Conservation (phyloP, 2,113 vertebrate species). For the Osmerus mordax region DNA sequence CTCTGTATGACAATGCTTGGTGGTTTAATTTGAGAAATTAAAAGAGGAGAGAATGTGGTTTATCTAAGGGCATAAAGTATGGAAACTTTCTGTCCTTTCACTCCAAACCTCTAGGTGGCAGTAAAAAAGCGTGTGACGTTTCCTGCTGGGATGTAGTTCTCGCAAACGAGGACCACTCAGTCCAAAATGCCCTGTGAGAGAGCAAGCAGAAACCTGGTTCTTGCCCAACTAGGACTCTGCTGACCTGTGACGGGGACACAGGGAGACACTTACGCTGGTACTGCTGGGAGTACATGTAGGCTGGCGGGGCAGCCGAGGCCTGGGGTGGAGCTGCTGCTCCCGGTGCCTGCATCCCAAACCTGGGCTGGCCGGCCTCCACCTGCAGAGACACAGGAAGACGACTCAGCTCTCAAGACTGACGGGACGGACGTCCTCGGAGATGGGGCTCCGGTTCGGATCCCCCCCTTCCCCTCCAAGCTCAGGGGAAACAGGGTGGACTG, state of each 20-base stretch:
- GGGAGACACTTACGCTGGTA: conserved; percentile 84
- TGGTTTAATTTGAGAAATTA: not conserved
- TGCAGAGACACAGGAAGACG: conserved; percentile 43
- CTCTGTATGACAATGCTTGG: conserved; percentile 28
- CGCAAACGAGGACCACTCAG: not conserved
- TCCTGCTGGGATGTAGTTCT: not conserved
- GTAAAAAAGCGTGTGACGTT: not conserved
- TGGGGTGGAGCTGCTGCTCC: conserved; percentile 54
- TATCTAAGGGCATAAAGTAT: not conserved
- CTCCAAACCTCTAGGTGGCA: not conserved
- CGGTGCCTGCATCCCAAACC: conserved; percentile 75
- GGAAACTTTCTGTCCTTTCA: not conserved
- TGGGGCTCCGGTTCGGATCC: no score
- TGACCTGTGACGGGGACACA: not conserved
- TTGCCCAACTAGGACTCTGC: not conserved
- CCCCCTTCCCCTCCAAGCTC: no score
- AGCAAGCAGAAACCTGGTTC: not conserved
- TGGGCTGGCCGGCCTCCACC: conserved; percentile 77
- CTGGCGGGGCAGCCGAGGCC: conserved; percentile 57
- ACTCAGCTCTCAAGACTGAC: not conserved
- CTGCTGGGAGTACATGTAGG: conserved; percentile 73
- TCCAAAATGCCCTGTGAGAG: not conserved
- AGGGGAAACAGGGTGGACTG: no score
- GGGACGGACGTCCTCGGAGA: no score
- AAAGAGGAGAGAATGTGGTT: not conserved